Base-by-base conservation (phyloP, 2,888 invertebrate genomes). In the Halictus ligatus region DNA sequence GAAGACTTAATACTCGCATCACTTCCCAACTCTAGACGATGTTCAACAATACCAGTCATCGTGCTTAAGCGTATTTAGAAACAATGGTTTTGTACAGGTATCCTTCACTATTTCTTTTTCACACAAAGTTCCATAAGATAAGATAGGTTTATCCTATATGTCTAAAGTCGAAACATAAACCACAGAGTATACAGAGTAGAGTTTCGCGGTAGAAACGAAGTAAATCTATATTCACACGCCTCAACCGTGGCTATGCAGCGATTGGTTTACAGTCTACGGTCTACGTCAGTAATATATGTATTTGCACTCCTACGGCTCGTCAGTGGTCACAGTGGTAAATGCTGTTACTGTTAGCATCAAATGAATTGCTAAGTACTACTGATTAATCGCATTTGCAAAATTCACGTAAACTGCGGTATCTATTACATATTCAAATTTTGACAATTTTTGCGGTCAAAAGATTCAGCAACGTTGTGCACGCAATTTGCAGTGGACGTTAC, bases 31-130 rank as follows among this genome's bases (percentile, higher is more conserved):
- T 90, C 89, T 78, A 91, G 89, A 58, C 89, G 64, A 64, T 29
- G 93, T 48, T 93, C 92, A 35, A 93, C 90, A 58, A 90, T 92
- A 50, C 91, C 91, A 81, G 93, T 94, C 94, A 94, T 94, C 80
- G 88, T 91, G 72, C 6, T 77, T 15, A 12, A 29, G 12, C 69
- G 46, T 50, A 2, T 0, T 54, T 75, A 13, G 15, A 75, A 5
- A 25, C 18, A 29, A 54, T 50, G 46, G 21, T 40, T 29, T 73
- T 79, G 73, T 18, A 67, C 43, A 21, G 43, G 35, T 75, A 25
- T 10, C 50, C 35, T 35, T 35, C 4, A 4, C 35, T 35, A 35
- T 35, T 35, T 35, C 35, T 35, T 35, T 35, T 35, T 2, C 3
- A 1, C 35, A 35, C 35, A 0, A 35, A 35, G 35, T 35, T 5